Evolutionary conservation across 2,888 invertebrate species (phyloP), one percentile per base, ranked within the genome.

Genomic region (Thera britannica): DNA sequence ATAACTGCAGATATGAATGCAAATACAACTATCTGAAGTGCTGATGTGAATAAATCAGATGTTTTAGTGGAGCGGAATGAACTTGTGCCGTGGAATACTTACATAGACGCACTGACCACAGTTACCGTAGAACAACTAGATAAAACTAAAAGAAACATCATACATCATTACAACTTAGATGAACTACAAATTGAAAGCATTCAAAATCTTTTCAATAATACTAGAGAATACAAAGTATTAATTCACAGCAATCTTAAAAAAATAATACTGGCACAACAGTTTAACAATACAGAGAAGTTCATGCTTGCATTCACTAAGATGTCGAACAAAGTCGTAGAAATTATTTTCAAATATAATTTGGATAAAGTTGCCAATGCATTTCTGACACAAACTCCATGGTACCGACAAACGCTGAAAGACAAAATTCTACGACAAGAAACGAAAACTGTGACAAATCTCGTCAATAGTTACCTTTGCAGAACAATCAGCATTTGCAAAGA

Each of bases 1-100:
- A 51, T 87, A 65, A 12, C 87, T 55, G 23, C 56, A 57, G 55
- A 58, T 44, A 59, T 4, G 9, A 49, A 48, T n/a, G 36, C 44
- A 54, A 60, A 52, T 8, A 8, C 12, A 41, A 59, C 55, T 44
- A 8, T n/a, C 49, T 38, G 9, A 46, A 8, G 56, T 56, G 9
- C 58, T 4, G 57, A 44, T 35, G 7, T 57, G 1, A 49, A 3
- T 36, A 46, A 67, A 58, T 36, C 44, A 49, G 11, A 51, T 4
- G 34, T 38, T 35, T 48, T 46, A 23, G n/a, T 51, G 4, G 23
- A 57, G 3, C 8, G n/a, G 0, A 59, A 51, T 23, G 54, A 41
- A 36, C 55, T 9, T 4, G 64, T 65, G 9, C n/a, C 61, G 11
- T 70, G 70, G 70, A 51, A 68, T 11, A 52, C 41, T 5, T 71